A percentile compares a stretch with the other conserved stretches of the same genome.
Conservation (phyloP, 2,113 vertebrate species). For the Petroica traversi region DNA sequence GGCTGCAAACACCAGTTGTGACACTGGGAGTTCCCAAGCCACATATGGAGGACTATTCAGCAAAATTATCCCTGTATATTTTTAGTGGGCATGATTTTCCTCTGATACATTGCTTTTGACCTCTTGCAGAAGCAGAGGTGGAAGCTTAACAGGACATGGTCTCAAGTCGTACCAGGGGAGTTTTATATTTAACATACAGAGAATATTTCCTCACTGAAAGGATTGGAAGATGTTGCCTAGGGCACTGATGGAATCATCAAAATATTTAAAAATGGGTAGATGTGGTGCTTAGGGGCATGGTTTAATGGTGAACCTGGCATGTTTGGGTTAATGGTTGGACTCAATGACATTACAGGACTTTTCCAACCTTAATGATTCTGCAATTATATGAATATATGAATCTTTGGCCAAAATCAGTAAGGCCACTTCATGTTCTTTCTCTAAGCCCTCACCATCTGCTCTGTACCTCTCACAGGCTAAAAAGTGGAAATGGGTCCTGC, state of each 20-base stretch:
- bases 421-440: neutral
- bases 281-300: neutral
- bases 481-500: neutral
- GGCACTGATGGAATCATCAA: neutral
- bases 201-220: neutral
- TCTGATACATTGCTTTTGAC: neutral
- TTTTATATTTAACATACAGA: neutral
- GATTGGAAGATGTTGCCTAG: fast-evolving
- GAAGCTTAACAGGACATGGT: fast-evolving
- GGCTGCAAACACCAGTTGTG: neutral
- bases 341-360: neutral
- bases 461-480: neutral
- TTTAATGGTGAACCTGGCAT: neutral
- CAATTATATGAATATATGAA: neutral
- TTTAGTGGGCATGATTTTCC: neutral
- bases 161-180: neutral
- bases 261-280: neutral
- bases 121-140: neutral
- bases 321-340: neutral
- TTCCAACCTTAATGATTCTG: neutral
- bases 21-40: neutral
- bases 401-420: neutral
- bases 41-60: neutral
- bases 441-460: neutral
- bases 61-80: neutral